Evolutionary conservation across 2,113 vertebrate genomes (phyloP).

Genomic region (Upupa epops): DNA sequence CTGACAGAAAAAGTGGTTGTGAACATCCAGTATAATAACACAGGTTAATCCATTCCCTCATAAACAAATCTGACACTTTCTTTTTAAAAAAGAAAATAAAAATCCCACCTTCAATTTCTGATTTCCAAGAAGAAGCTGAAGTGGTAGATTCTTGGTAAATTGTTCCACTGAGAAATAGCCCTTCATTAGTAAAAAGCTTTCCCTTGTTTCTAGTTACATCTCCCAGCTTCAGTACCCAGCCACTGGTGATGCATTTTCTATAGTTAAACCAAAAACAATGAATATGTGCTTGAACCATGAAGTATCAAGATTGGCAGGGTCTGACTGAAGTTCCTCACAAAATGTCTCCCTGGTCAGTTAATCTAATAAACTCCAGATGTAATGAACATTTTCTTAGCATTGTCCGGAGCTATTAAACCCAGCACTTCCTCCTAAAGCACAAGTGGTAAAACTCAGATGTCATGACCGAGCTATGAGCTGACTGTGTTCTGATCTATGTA

Average conservation of each 20-base stretch:
- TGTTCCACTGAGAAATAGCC: background rate
- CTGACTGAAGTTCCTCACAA: background rate
- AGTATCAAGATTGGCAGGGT: background rate
- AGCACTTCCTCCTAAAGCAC: background rate
- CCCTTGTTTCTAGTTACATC: background rate
- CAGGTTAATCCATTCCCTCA: background rate
- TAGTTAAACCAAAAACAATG: background rate
- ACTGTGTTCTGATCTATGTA: rapidly evolving
- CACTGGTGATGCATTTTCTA: background rate
- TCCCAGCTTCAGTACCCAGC: background rate
- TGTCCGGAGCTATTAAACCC: background rate
- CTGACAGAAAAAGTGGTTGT: background rate
- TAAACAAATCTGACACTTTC: background rate
- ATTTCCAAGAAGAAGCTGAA: background rate
- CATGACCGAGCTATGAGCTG: background rate
- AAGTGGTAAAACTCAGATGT: background rate
- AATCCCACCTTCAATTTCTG: background rate
- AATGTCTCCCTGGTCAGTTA: background rate
- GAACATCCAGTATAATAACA: background rate
- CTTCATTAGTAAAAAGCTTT: background rate
- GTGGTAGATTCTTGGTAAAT: background rate
- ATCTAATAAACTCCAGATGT: background rate
- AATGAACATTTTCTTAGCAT: background rate
- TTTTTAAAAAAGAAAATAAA: background rate
- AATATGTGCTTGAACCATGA: background rate